phyloP scores from a whole-genome alignment of 2,113 vertebrate genomes.

The Pelecanus crispus region DNA sequence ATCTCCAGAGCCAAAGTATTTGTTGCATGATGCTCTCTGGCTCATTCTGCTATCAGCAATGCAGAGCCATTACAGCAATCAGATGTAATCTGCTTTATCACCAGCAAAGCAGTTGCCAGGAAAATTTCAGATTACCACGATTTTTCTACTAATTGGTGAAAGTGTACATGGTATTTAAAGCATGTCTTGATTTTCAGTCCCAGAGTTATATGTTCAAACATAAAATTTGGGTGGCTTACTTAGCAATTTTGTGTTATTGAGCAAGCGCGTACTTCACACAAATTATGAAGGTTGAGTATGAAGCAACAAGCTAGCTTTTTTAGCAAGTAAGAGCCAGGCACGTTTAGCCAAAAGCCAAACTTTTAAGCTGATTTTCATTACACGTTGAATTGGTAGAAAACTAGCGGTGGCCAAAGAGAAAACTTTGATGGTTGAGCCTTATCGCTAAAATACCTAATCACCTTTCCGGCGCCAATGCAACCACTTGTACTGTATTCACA shows the following conservation, averaged over 20 bases:
- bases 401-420: background rate
- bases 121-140: background rate
- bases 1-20: background rate
- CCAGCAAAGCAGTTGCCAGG: background rate
- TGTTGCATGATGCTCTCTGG: background rate
- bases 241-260: background rate
- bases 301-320: background rate
- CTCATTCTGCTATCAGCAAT: background rate
- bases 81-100: background rate
- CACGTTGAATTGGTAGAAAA: background rate
- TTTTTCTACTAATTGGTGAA: background rate
- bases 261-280: background rate
- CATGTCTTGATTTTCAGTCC: background rate
- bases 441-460: background rate
- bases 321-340: background rate
- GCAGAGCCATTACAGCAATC: background rate
- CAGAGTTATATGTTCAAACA: background rate
- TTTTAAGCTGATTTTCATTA: background rate
- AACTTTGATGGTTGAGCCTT: background rate
- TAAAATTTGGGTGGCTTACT: background rate
- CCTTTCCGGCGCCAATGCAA: background rate
- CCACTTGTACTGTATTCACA: constrained; percentile 42
- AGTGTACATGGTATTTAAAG: background rate
- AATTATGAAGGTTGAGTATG: background rate
- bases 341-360: background rate